A percentile compares a stretch with the other conserved stretches of the same genome.
These are phyloP conservation scores for Heteromyza rotundicornis DNA, from an alignment of 2,888 invertebrate species.

Conservation along the genomic window DNA sequence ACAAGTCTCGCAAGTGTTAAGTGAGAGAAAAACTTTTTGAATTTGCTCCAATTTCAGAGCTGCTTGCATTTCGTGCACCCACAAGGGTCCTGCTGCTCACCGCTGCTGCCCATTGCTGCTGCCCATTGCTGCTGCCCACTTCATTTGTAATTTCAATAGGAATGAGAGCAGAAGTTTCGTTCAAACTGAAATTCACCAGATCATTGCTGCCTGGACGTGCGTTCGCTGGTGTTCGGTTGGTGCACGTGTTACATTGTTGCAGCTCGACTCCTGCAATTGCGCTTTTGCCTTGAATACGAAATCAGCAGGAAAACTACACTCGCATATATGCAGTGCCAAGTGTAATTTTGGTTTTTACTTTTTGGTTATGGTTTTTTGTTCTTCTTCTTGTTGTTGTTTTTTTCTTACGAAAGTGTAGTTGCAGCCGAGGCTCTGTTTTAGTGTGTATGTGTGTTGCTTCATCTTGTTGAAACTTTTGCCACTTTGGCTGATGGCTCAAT, in stretches of 20 bases:
- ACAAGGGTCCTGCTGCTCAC: too few species aligned
- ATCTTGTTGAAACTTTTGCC: constrained; percentile 26
- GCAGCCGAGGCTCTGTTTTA: neutral
- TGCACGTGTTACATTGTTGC: constrained; percentile 12
- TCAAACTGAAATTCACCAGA: constrained; percentile 11
- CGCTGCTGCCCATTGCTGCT: too few species aligned
- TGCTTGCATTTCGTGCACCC: neutral
- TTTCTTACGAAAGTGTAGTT: neutral
- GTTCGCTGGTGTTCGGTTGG: neutral
- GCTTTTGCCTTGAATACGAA: constrained; percentile 11
- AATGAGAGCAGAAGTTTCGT: too few species aligned
- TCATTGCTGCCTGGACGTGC: constrained; percentile 10
- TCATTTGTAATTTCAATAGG: neutral
- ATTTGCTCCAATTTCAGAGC: neutral
- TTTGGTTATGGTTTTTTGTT: neutral
- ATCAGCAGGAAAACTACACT: constrained; percentile 1
- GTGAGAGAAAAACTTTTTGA: constrained; percentile 2
- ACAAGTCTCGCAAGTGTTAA: neutral
- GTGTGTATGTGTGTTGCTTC: neutral
- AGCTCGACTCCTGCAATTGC: neutral
- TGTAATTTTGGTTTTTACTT: constrained; percentile 7
- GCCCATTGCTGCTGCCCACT: neutral
- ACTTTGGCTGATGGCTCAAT: constrained; percentile 31
- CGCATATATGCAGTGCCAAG: neutral
- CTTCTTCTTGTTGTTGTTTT: neutral